These are phyloP conservation scores for Megastigmus dorsalis DNA, from an alignment of 2,888 invertebrate genomes.

Conservation along the genomic window DNA sequence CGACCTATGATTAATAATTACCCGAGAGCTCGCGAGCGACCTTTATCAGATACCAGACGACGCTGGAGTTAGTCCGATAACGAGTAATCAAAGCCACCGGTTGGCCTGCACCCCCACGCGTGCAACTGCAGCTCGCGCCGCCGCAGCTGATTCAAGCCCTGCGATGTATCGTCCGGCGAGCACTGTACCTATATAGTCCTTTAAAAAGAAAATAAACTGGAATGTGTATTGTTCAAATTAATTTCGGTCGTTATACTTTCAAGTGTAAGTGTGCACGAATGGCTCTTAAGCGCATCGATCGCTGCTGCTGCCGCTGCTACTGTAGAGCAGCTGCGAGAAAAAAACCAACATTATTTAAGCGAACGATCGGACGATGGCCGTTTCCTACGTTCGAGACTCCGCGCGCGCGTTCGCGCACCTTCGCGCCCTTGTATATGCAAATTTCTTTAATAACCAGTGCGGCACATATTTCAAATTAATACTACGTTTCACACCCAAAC, in stretches of 20 bases:
- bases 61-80: slow-evolving; percentile 70
- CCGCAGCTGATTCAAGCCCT: slow-evolving; percentile 31
- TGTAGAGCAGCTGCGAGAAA: slow-evolving; percentile 16
- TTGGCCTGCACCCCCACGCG: neutral
- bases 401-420: slow-evolving; percentile 47
- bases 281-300: slow-evolving; percentile 47
- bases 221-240: slow-evolving; percentile 44
- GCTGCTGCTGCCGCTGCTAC: no score
- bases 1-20: slow-evolving; percentile 73
- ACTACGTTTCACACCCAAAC: slow-evolving; percentile 62
- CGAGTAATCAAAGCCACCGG: slow-evolving; percentile 71
- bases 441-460: slow-evolving; percentile 69
- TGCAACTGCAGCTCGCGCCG: neutral
- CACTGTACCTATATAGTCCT: no score
- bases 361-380: slow-evolving; percentile 44
- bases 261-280: slow-evolving; percentile 37
- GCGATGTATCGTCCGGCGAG: slow-evolving; percentile 19
- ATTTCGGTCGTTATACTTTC: slow-evolving; percentile 45
- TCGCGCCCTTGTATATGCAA: slow-evolving; percentile 71
- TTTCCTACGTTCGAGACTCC: slow-evolving; percentile 27
- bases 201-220: slow-evolving; percentile 28
- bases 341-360: slow-evolving; percentile 41
- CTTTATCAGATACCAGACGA: slow-evolving; percentile 72
- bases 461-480: slow-evolving; percentile 67
- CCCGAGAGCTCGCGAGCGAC: slow-evolving; percentile 59